Evolutionary conservation across 2,888 invertebrate genomes (phyloP).

Genomic region (Dynastes grantii): DNA sequence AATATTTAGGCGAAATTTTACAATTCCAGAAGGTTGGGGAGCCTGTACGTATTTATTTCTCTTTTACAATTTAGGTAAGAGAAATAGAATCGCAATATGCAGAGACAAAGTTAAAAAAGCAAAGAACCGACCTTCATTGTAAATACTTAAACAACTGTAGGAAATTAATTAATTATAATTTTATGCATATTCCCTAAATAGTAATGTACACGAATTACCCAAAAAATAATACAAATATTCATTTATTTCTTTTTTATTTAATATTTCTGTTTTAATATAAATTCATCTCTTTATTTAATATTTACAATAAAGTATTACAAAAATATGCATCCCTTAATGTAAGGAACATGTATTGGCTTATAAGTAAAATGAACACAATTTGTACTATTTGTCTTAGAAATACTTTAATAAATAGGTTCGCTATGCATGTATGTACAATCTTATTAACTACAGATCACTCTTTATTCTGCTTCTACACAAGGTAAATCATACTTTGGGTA

Average conservation of each 20-base stretch:
- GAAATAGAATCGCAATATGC: too few species aligned
- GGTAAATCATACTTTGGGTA: constrained; percentile 60
- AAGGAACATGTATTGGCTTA: constrained; percentile 50
- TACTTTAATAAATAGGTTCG: constrained; percentile 3
- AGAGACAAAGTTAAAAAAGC: too few species aligned
- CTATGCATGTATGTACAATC: constrained; percentile 16
- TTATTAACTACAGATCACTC: constrained; percentile 14
- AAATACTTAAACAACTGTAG: too few species aligned
- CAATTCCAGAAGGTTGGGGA: too few species aligned
- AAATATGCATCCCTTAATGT: constrained; percentile 52
- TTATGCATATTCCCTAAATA: too few species aligned
- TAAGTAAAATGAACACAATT: constrained; percentile 46
- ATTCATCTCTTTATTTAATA: background rate
- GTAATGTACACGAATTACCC: too few species aligned
- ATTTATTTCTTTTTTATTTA: background rate
- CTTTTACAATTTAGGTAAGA: too few species aligned
- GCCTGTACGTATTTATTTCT: too few species aligned
- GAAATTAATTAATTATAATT: too few species aligned
- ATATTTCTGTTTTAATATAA: background rate
- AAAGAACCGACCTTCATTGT: too few species aligned
- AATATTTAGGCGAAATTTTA: too few species aligned
- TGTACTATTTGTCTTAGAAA: constrained; percentile 47
- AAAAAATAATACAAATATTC: too few species aligned
- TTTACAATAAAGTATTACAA: background rate
- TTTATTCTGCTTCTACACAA: background rate